phyloP scores from a whole-genome alignment of 1,140 invertebrate species.

The Planococcus citri region DNA sequence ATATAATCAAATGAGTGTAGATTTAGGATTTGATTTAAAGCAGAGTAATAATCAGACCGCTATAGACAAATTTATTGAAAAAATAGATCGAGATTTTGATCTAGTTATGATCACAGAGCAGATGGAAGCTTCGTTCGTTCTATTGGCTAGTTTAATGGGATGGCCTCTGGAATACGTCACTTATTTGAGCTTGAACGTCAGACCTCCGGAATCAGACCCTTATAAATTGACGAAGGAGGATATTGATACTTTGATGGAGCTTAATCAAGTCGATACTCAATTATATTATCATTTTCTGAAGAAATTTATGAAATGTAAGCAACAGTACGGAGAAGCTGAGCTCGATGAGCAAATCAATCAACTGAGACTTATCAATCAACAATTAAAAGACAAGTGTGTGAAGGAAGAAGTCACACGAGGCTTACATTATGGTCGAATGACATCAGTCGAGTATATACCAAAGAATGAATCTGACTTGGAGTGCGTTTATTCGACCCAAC shows the following conservation, averaged over 20 bases:
- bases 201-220: slow-evolving; percentile 24
- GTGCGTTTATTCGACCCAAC: no score
- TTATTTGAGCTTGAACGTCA: slow-evolving; percentile 33
- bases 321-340: slow-evolving; percentile 30
- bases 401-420: no score
- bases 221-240: slow-evolving; percentile 22
- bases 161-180: slow-evolving; percentile 38
- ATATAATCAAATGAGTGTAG: no score
- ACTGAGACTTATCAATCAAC: slow-evolving; percentile 26
- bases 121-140: slow-evolving; percentile 41
- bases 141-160: no score
- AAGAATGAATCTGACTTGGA: no score
- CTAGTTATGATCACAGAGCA: slow-evolving; percentile 41
- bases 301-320: slow-evolving; percentile 30
- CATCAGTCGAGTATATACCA: no score
- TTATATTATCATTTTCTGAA: slow-evolving; percentile 34
- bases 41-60: slow-evolving; percentile 26
- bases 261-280: slow-evolving; percentile 31
- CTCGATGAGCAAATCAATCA: slow-evolving; percentile 30
- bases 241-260: slow-evolving; percentile 23
- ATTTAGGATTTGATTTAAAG: slow-evolving; percentile 32
- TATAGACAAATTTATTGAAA: slow-evolving; percentile 28
- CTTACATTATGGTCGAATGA: no score
- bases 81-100: no score
- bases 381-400: no score